A percentile compares a stretch with the other conserved stretches of the same genome.
These are phyloP conservation scores for Trachelus troglodyta DNA, from an alignment of 2,888 invertebrate genomes.

Conservation along the genomic window DNA sequence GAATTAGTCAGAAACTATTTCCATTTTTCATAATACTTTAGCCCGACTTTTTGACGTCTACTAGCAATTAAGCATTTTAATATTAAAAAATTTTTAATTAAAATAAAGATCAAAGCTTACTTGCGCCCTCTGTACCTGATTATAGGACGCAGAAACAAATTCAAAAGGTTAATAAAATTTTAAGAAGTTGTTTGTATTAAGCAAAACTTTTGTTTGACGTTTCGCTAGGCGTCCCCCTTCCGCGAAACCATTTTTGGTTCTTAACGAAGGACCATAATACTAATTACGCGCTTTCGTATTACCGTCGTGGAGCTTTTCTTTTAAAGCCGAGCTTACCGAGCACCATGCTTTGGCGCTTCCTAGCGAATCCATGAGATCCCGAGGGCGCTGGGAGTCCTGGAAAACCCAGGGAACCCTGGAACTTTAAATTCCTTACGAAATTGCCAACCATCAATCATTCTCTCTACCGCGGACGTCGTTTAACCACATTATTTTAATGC, in stretches of 20 bases:
- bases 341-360: not conserved
- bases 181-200: not conserved
- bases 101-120: not conserved
- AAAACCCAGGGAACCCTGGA: not conserved
- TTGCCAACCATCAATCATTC: not conserved
- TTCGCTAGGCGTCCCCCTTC: not conserved
- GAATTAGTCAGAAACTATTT: too few species aligned
- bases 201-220: not conserved
- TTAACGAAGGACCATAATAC: not conserved
- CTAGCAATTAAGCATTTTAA: not conserved
- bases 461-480: not conserved
- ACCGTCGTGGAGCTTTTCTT: not conserved
- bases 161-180: not conserved
- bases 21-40: not conserved
- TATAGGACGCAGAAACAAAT: too few species aligned
- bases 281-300: not conserved
- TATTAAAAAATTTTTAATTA: not conserved
- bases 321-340: not conserved
- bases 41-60: too few species aligned
- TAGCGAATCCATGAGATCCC: not conserved
- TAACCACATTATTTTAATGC: conserved; percentile 32
- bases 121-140: too few species aligned
- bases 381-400: not conserved
- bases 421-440: not conserved
- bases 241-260: not conserved